Evolutionary conservation across 2,113 vertebrate species (phyloP).

Genomic region (Phodopus roborovskii): DNA sequence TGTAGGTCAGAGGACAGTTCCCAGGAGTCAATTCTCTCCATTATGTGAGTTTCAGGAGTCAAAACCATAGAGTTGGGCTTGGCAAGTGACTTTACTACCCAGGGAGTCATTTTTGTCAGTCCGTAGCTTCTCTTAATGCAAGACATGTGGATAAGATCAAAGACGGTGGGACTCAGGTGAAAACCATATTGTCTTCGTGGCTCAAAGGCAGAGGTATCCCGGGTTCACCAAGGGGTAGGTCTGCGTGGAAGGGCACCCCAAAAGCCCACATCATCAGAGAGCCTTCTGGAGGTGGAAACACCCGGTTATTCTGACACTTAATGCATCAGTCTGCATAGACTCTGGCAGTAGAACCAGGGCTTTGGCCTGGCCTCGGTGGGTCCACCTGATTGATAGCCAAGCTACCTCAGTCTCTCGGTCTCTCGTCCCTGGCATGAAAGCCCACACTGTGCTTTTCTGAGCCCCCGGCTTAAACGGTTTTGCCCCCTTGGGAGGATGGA

Average conservation of each 20-base stretch:
- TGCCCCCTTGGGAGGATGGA: background rate
- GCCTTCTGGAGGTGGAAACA: too few species aligned
- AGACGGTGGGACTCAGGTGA: background rate
- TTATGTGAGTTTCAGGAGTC: background rate
- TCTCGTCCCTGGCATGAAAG: accelerated
- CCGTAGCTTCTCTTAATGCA: background rate
- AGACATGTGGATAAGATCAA: background rate
- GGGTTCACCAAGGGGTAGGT: background rate
- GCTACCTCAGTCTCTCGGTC: accelerated
- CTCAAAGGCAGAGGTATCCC: too few species aligned
- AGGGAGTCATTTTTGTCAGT: background rate
- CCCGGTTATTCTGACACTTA: background rate
- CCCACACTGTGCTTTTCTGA: background rate
- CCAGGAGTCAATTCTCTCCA: too few species aligned
- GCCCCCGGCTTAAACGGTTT: too few species aligned
- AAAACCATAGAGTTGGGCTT: background rate
- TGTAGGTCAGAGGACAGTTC: background rate
- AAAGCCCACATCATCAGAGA: too few species aligned
- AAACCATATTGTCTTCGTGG: background rate
- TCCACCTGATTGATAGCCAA: background rate
- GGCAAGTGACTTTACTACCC: background rate
- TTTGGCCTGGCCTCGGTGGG: background rate
- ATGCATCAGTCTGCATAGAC: background rate
- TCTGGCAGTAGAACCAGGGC: background rate
- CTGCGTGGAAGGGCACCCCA: too few species aligned